Evolutionary conservation across 2,797 vertebrate genomes (phyloP).

Genomic region (Chiloscyllium punctatum): DNA sequence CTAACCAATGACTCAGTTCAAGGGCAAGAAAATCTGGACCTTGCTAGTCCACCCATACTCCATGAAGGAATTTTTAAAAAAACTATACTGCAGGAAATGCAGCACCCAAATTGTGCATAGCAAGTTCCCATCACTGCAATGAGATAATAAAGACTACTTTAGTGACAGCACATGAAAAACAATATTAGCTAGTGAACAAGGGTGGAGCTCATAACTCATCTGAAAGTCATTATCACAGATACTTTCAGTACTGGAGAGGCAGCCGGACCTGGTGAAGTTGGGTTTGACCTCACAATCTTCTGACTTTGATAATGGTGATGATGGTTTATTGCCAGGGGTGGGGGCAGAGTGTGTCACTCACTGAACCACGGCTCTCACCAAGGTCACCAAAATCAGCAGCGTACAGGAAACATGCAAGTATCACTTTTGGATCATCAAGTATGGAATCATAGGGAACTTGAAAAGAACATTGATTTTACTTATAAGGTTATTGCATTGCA

Average conservation of each 20-base stretch:
- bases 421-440: neutral
- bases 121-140: neutral
- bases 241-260: too few relatives aligned
- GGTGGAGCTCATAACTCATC: neutral
- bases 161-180: neutral
- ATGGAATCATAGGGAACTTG: neutral
- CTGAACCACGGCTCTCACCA: neutral
- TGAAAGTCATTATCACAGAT: neutral
- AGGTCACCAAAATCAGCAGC: neutral
- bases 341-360: neutral
- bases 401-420: neutral
- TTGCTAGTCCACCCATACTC: too few relatives aligned
- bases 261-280: neutral
- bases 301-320: too few relatives aligned
- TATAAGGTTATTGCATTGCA: neutral
- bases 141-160: neutral
- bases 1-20: too few relatives aligned
- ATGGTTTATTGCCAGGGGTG: too few relatives aligned
- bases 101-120: neutral
- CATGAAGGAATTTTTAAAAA: too few relatives aligned
- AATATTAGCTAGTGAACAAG: neutral
- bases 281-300: neutral
- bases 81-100: neutral
- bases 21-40: too few relatives aligned
- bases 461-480: neutral